Percentiles rank a stretch among this genome's conserved stretches.
Evolutionary conservation across 2,888 invertebrate species (phyloP).

Genomic region (Eumerus sabulonum): DNA sequence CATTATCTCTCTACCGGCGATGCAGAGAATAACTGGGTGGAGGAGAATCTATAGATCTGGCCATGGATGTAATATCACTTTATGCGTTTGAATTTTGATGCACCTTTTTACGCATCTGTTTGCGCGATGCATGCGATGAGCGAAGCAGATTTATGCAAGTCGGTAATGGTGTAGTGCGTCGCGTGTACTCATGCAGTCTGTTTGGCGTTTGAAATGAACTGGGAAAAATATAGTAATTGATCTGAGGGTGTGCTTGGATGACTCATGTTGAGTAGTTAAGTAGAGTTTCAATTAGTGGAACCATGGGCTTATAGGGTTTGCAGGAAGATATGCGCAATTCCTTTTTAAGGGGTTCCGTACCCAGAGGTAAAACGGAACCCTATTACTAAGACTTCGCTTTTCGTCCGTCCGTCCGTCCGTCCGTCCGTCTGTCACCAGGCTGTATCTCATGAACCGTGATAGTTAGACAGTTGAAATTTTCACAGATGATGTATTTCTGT

Average conservation of each 20-base stretch:
- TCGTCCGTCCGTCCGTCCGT: too few species aligned
- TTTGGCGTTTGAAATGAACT: constrained; percentile 50
- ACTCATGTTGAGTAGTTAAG: too few species aligned
- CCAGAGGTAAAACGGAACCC: too few species aligned
- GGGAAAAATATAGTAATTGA: constrained; percentile 44
- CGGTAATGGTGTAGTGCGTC: constrained; percentile 10
- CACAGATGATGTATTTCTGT: too few species aligned
- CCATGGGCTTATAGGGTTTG: too few species aligned
- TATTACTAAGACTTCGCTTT: too few species aligned
- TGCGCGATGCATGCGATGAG: constrained; percentile 1
- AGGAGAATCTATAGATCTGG: constrained; percentile 46
- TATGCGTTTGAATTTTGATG: neutral
- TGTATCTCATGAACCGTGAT: too few species aligned
- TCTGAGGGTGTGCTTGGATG: constrained; percentile 31
- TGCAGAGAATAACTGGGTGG: constrained; percentile 54
- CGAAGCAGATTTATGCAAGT: constrained; percentile 31
- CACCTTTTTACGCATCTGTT: neutral
- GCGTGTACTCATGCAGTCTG: constrained; percentile 46
- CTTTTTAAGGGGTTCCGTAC: too few species aligned
- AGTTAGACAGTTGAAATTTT: too few species aligned
- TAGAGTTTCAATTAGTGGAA: too few species aligned
- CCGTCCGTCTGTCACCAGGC: too few species aligned
- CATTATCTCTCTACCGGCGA: constrained; percentile 38
- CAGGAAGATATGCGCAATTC: too few species aligned
- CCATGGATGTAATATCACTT: constrained; percentile 26